phyloP scores from a whole-genome alignment of 2,888 invertebrate genomes.

The Clepsis dumicolana region DNA sequence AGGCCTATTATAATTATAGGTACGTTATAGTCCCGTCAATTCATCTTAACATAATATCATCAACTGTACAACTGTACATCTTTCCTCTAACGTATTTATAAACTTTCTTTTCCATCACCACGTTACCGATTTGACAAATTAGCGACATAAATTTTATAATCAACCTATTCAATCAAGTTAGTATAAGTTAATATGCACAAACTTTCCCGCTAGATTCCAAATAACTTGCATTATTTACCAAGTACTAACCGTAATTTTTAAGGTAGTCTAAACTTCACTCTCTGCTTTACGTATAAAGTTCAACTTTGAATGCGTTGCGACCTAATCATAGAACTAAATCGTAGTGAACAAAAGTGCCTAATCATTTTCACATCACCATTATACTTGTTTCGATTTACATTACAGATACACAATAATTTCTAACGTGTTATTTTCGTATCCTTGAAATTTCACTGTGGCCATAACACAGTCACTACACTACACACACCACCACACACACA shows the following conservation, averaged over 20 bases:
- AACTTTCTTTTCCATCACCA: slow-evolving; percentile 36
- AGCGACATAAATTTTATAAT: slow-evolving; percentile 41
- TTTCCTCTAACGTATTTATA: slow-evolving; percentile 1
- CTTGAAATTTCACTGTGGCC: too few species aligned
- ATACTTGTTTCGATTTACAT: slow-evolving; percentile 16
- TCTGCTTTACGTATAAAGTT: background rate
- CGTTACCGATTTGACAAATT: slow-evolving; percentile 40
- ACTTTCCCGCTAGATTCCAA: slow-evolving; percentile 39
- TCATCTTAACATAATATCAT: background rate
- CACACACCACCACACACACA: too few species aligned
- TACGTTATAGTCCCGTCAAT: background rate
- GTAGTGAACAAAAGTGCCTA: background rate
- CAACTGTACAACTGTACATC: background rate
- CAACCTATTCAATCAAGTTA: slow-evolving; percentile 36
- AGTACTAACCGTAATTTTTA: slow-evolving; percentile 7
- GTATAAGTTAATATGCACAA: slow-evolving; percentile 36
- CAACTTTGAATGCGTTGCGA: background rate
- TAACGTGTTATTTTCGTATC: too few species aligned
- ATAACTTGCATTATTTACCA: background rate
- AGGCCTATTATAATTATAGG: too few species aligned
- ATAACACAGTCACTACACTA: too few species aligned
- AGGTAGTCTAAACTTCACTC: background rate
- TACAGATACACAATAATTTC: too few species aligned
- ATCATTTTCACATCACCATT: background rate
- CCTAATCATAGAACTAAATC: background rate